These are phyloP conservation scores for Sebastes iracundus DNA, from an alignment of 2,797 vertebrate genomes.

Conservation along the genomic window DNA sequence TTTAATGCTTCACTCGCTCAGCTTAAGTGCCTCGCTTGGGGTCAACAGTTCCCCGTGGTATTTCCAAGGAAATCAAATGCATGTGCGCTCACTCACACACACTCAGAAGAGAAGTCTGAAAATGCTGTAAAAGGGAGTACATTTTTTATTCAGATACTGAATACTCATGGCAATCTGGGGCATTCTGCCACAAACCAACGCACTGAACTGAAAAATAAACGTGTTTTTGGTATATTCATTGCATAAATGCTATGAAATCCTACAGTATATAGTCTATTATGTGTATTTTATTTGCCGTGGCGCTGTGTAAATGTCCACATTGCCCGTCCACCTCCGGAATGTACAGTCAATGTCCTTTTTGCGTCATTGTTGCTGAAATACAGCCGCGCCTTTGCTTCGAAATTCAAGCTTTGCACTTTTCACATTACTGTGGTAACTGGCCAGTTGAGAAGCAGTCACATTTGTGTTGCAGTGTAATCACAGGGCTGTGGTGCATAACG, in stretches of 20 bases:
- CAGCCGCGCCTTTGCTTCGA: neutral
- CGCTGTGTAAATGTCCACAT: neutral
- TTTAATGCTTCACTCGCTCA: slow-evolving; percentile 70
- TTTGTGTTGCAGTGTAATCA: neutral
- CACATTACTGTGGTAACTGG: neutral
- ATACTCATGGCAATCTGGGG: slow-evolving; percentile 7
- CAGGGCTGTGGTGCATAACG: neutral
- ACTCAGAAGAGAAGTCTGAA: neutral
- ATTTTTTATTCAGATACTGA: slow-evolving; percentile 22
- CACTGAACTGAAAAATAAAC: neutral
- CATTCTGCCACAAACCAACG: neutral
- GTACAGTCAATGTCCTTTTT: neutral
- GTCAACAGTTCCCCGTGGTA: slow-evolving; percentile 72
- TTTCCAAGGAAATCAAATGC: slow-evolving; percentile 55
- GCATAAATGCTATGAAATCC: neutral
- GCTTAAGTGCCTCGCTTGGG: slow-evolving; percentile 66
- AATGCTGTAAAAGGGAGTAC: neutral
- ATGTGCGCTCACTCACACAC: neutral
- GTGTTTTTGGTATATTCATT: neutral
- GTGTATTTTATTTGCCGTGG: neutral
- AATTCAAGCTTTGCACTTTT: neutral
- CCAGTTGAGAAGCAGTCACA: neutral
- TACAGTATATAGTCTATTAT: neutral
- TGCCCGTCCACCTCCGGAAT: neutral
- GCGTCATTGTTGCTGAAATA: neutral